Base-by-base conservation (phyloP, 2,888 invertebrate genomes). In the Ophraella communa region DNA sequence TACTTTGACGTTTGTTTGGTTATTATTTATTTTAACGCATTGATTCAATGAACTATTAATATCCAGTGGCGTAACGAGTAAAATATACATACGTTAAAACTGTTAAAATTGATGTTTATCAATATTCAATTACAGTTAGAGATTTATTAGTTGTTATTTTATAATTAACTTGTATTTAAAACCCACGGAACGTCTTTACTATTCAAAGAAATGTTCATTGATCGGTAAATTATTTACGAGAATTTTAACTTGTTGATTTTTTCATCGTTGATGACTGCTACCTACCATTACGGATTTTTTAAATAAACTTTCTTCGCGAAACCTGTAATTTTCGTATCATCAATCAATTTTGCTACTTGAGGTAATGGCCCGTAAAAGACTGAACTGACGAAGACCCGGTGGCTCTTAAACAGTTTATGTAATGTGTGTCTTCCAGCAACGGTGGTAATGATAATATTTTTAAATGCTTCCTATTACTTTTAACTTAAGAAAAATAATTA, bases 331-430 rank as follows among this genome's bases (percentile, higher is more conserved):
- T 57, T 57, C 59, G 44, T 52, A 60, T 60, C 52, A 52, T 60
- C 59, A 60, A 60, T 60, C 59, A 60, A 60, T 60, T 60, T 60
- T 60, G 52, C 59, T 60, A 60, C 59, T 53, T 52, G 52, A 42
- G 44, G 24, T 60, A 52, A 60, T 60, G 57, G 57, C 18, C 47
- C 49, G 35, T 57, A 35, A 57, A 57, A 49, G 57, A 57, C 33
- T 57, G 57, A 35, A 57, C 47, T 57, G 35, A 47, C 49, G 57
- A 35, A 35, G 57, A 47, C 49, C 57, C 47, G 18, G 35, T 57
- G 35, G 47, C 21, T 47, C 33, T 39, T 23, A 24, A 49, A 20
- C 35, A 57, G 49, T 57, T 57, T 57, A 47, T 35, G 47, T 49
- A 35, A 47, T 35, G 47, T 49, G 49, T 57, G 47, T 49, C 21